Percentiles rank a stretch among this genome's conserved stretches.
phyloP scores from a whole-genome alignment of 2,797 vertebrate genomes.

The Phaenicophaeus curvirostris region DNA sequence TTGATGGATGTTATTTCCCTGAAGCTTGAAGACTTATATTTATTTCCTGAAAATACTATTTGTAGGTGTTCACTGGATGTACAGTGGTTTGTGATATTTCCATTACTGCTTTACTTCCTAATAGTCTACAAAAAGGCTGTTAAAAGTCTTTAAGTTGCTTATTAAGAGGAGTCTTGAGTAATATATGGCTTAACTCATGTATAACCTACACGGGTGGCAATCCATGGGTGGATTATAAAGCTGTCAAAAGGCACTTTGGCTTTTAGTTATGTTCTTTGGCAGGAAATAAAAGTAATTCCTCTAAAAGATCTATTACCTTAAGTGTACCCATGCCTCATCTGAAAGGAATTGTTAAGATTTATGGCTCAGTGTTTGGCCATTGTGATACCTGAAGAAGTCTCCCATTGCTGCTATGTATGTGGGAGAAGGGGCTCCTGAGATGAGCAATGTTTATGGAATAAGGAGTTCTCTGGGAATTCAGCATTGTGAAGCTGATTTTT shows the following conservation, averaged over 20 bases:
- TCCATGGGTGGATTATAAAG: slow-evolving; percentile 37
- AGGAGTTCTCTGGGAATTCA: neutral
- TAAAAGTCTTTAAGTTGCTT: neutral
- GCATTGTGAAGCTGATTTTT: neutral
- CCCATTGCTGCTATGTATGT: neutral
- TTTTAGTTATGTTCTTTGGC: slow-evolving; percentile 29
- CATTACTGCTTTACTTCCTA: neutral
- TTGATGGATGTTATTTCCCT: neutral
- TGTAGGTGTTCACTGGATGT: neutral
- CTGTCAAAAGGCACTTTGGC: slow-evolving; percentile 34
- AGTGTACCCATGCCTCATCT: neutral
- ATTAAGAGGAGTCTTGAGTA: neutral
- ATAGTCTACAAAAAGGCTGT: neutral
- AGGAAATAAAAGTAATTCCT: slow-evolving; percentile 5
- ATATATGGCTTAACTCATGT: neutral
- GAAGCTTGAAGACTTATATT: neutral
- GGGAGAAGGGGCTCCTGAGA: neutral
- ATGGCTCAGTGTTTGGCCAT: neutral
- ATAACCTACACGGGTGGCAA: neutral
- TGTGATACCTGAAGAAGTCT: neutral
- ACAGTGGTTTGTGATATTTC: neutral
- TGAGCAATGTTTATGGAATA: neutral
- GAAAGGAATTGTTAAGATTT: neutral
- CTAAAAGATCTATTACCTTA: slow-evolving; percentile 10
- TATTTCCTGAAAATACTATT: slow-evolving; percentile 6